These are phyloP conservation scores for Chionomys nivalis DNA, from an alignment of 2,113 vertebrate genomes.

Conservation along the genomic window DNA sequence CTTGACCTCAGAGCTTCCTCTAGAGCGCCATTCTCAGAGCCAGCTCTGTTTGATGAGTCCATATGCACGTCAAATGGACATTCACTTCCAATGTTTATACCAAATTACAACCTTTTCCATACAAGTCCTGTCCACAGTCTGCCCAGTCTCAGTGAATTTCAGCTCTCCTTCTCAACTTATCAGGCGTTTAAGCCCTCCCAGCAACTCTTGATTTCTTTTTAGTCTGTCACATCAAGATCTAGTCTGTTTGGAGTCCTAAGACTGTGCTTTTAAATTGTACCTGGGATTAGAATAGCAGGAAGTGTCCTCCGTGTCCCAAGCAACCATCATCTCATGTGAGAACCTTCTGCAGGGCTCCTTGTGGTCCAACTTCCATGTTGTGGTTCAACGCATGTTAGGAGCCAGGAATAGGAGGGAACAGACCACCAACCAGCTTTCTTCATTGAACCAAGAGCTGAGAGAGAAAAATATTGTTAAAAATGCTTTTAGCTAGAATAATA, in stretches of 20 bases:
- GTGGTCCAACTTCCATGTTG: neutral
- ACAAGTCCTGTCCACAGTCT: neutral
- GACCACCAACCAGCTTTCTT: neutral
- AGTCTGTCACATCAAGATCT: neutral
- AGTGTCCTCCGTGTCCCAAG: neutral
- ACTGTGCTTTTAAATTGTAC: neutral
- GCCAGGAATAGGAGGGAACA: neutral
- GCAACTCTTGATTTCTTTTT: neutral
- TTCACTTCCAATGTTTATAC: neutral
- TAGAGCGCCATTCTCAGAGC: neutral
- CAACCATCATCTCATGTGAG: neutral
- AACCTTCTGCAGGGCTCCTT: neutral
- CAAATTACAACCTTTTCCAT: neutral
- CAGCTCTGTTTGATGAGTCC: neutral
- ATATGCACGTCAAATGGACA: neutral
- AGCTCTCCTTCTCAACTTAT: neutral
- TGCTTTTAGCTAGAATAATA: neutral
- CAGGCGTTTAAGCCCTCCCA: neutral
- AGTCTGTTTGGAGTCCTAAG: neutral
- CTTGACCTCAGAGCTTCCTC: neutral
- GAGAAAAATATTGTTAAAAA: neutral
- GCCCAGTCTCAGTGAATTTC: neutral
- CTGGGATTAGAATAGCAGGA: neutral
- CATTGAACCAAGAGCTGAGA: neutral
- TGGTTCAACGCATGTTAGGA: neutral